Evolutionary conservation across 2,797 vertebrate species (phyloP).

Genomic region (Pelobates cultripes): DNA sequence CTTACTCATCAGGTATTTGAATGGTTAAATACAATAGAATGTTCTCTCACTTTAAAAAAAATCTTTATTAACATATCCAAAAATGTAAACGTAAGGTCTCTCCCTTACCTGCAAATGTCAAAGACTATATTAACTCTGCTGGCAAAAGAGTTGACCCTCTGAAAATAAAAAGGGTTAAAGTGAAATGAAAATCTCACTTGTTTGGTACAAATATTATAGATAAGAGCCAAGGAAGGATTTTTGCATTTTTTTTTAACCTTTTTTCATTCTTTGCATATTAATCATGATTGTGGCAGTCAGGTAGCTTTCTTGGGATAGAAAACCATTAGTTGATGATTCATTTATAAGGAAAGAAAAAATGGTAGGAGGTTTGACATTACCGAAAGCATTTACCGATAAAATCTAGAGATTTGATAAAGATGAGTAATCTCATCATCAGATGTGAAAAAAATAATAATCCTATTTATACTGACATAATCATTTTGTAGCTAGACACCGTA

Average conservation of each 20-base stretch:
- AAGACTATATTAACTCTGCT: conserved; percentile 32
- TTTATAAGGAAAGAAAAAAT: conserved; percentile 33
- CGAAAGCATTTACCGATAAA: conserved; percentile 49
- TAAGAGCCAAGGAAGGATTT: conserved; percentile 14
- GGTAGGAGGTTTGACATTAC: conserved; percentile 44
- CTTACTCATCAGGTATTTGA: background rate
- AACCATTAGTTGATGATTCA: conserved; percentile 49
- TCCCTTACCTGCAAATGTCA: conserved; percentile 46
- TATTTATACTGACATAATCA: conserved; percentile 54
- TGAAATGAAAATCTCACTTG: background rate
- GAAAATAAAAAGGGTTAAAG: background rate
- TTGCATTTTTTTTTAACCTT: conserved; percentile 8
- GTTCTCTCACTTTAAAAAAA: background rate
- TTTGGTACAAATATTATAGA: conserved; percentile 1
- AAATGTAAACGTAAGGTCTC: conserved; percentile 67
- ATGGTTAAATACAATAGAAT: background rate
- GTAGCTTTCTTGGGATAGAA: conserved; percentile 30
- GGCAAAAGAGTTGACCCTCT: background rate
- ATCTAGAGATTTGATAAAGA: conserved; percentile 53
- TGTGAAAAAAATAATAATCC: conserved; percentile 45
- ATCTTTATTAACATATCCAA: conserved; percentile 64
- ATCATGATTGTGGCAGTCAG: conserved; percentile 29
- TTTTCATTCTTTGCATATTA: conserved; percentile 27
- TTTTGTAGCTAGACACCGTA: conserved; percentile 55
- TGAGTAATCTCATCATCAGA: conserved; percentile 52